phyloP scores from a whole-genome alignment of 2,113 vertebrate species.

The Bothrops jararaca region DNA sequence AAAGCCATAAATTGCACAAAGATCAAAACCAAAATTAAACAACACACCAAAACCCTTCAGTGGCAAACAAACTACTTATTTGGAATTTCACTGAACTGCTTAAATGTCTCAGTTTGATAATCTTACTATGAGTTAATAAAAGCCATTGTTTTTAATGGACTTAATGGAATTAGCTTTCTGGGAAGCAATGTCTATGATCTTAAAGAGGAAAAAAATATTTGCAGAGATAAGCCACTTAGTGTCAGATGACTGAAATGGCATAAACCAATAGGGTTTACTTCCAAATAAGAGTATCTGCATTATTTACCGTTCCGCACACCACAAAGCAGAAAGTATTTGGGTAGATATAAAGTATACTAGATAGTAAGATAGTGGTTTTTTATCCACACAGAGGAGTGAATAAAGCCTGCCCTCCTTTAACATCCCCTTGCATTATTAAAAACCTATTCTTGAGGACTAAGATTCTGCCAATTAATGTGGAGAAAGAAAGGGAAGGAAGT shows the following conservation, averaged over 20 bases:
- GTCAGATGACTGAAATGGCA: not conserved
- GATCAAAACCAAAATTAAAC: not conserved
- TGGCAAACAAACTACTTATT: slow-evolving; percentile 1
- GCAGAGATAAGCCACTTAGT: not conserved
- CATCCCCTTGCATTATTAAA: not conserved
- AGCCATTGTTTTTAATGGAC: not conserved
- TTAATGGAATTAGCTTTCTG: not conserved
- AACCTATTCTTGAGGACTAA: not conserved
- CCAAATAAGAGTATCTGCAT: not conserved
- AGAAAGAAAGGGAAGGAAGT: not conserved
- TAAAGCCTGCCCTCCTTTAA: not conserved
- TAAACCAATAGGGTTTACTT: not conserved
- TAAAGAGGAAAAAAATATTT: not conserved
- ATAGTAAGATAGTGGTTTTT: not conserved
- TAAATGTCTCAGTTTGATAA: not conserved
- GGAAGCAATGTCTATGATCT: not conserved
- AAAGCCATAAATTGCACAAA: not conserved
- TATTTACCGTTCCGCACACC: not conserved
- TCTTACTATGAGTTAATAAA: not conserved
- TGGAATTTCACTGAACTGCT: not conserved
- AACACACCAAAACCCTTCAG: not conserved
- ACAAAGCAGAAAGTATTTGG: not conserved
- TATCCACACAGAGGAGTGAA: not conserved
- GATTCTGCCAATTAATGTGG: not conserved
- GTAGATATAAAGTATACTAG: not conserved